These are phyloP conservation scores for Empis stercorea DNA, from an alignment of 2,888 invertebrate genomes.

Conservation along the genomic window DNA sequence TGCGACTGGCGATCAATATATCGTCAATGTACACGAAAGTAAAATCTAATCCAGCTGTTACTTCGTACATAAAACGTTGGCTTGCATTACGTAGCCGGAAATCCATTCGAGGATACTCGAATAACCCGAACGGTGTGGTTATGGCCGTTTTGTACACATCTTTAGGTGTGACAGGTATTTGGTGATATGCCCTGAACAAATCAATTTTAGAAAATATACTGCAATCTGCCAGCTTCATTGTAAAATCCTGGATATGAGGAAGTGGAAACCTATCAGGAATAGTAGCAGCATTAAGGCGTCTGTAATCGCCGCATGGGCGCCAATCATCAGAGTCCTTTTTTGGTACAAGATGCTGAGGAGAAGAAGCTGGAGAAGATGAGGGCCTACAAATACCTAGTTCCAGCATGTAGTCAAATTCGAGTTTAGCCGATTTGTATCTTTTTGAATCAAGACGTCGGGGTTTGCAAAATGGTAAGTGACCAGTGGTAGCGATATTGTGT, in stretches of 20 bases:
- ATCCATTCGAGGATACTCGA: too few relatives aligned
- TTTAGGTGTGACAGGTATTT: background rate
- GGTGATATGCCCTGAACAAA: background rate
- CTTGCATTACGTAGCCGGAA: background rate
- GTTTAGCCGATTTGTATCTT: background rate
- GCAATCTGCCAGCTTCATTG: background rate
- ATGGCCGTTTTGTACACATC: background rate
- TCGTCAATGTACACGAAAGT: background rate
- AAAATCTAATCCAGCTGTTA: background rate
- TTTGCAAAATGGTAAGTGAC: background rate
- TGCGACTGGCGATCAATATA: background rate
- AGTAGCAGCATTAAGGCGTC: constrained; percentile 2
- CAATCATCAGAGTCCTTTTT: constrained; percentile 5
- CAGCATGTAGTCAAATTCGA: background rate
- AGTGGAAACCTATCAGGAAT: constrained; percentile 4
- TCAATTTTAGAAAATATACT: background rate
- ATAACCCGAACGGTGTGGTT: background rate
- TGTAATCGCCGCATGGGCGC: constrained; percentile 7
- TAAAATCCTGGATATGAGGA: constrained; percentile 4
- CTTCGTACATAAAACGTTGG: constrained; percentile 1
- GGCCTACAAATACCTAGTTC: constrained; percentile 6
- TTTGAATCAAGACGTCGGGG: background rate
- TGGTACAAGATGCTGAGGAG: constrained; percentile 7
- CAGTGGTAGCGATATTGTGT: background rate
- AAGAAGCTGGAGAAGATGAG: constrained; percentile 4